Percentiles rank a stretch among this genome's conserved stretches.
Conservation (phyloP, 2,888 invertebrate genomes). For the Muschampia plurimacula region DNA sequence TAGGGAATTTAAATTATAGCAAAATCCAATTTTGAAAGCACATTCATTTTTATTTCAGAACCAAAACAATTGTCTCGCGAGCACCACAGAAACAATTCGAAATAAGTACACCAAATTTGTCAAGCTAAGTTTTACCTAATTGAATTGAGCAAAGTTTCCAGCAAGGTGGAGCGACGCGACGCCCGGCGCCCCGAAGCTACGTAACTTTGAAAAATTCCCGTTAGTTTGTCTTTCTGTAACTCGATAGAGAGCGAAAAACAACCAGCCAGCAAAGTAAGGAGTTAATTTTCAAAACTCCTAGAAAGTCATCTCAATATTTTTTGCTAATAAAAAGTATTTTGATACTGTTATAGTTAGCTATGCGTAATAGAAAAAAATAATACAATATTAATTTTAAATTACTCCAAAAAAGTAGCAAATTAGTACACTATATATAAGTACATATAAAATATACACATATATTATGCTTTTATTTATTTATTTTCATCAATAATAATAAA, state of each 20-base stretch:
- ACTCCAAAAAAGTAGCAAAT: too few species aligned
- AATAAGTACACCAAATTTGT: constrained; percentile 9
- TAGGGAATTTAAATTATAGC: too few species aligned
- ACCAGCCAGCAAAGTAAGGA: neutral
- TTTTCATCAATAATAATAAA: too few species aligned
- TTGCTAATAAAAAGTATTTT: too few species aligned
- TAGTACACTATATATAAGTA: too few species aligned
- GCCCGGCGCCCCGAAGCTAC: constrained; percentile 31
- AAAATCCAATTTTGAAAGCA: too few species aligned
- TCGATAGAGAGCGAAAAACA: constrained; percentile 4
- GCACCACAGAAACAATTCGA: neutral
- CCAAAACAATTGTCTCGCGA: neutral
- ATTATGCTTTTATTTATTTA: too few species aligned
- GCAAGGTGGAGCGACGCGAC: constrained; percentile 66
- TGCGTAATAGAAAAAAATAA: too few species aligned
- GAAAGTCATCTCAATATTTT: neutral
- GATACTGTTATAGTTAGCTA: too few species aligned
- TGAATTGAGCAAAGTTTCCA: constrained; percentile 70
- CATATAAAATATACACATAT: too few species aligned
- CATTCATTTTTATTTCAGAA: neutral
- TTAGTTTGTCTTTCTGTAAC: constrained; percentile 74
- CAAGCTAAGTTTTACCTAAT: constrained; percentile 60
- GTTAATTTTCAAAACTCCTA: neutral
- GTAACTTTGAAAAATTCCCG: constrained; percentile 75
- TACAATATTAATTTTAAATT: too few species aligned